These are phyloP conservation scores for Masnerella sp. DNA, from an alignment of 2,888 invertebrate genomes.

Conservation along the genomic window DNA sequence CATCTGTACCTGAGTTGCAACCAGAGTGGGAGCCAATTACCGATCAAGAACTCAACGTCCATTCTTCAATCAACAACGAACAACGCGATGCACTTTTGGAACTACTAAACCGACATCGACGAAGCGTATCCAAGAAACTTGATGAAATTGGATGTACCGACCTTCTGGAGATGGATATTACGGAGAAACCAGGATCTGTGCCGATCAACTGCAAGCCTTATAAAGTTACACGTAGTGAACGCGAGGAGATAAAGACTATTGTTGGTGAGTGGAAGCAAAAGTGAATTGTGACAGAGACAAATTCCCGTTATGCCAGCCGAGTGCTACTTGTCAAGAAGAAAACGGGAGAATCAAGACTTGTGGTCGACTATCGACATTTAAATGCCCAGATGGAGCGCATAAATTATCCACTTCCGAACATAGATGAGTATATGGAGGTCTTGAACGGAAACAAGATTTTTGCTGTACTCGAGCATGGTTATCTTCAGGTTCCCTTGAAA, in stretches of 20 bases:
- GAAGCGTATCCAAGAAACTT: neutral
- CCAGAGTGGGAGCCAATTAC: constrained; percentile 14
- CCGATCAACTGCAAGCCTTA: neutral
- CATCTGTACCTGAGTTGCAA: neutral
- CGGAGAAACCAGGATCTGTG: constrained; percentile 2
- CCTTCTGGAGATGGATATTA: constrained; percentile 4
- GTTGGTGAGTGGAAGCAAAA: constrained; percentile 17
- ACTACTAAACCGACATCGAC: neutral
- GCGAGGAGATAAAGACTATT: constrained; percentile 19
- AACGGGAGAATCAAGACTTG: constrained; percentile 53
- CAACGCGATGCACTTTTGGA: constrained; percentile 12
- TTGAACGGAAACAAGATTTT: constrained; percentile 13
- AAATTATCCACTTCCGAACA: constrained; percentile 22
- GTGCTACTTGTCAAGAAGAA: constrained; percentile 41
- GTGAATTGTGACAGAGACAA: neutral
- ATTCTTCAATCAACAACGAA: neutral
- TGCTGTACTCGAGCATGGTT: constrained; percentile 41
- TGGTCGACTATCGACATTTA: constrained; percentile 48
- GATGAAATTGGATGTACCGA: constrained; percentile 7
- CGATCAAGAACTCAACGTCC: constrained; percentile 22
- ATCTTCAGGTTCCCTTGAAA: constrained; percentile 49
- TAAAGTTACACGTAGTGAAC: neutral
- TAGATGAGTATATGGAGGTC: constrained; percentile 46
- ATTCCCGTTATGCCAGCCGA: constrained; percentile 44
- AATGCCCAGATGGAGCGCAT: neutral